A percentile compares a stretch with the other conserved stretches of the same genome.
phyloP scores from a whole-genome alignment of 2,113 vertebrate genomes.

The Takifugu flavidus region DNA sequence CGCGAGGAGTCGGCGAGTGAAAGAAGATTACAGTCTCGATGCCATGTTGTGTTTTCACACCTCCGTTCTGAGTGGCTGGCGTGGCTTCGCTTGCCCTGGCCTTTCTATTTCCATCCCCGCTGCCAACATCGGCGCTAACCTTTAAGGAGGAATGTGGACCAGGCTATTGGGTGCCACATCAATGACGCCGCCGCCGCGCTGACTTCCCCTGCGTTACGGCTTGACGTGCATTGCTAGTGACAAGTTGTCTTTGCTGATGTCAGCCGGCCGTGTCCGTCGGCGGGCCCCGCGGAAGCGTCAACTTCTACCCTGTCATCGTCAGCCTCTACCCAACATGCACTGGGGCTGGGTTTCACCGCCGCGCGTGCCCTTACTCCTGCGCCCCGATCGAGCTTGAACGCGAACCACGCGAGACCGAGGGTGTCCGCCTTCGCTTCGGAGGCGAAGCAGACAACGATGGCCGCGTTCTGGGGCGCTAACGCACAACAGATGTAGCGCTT shows the following conservation, averaged over 20 bases:
- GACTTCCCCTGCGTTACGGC: conserved; percentile 33
- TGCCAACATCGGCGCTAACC: conserved; percentile 50
- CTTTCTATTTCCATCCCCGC: conserved; percentile 55
- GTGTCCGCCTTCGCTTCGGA: conserved; percentile 30
- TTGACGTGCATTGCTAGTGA: conserved; percentile 64
- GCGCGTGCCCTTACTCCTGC: conserved; percentile 35
- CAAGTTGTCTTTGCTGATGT: conserved; percentile 66
- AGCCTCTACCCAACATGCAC: conserved; percentile 57
- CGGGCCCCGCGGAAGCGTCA: conserved; percentile 50
- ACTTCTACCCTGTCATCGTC: conserved; percentile 54
- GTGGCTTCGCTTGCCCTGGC: conserved; percentile 30
- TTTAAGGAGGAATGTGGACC: conserved; percentile 46
- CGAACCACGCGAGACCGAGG: conserved; percentile 12
- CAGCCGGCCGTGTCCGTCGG: conserved; percentile 47
- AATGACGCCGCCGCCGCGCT: conserved; percentile 34
- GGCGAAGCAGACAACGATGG: conserved; percentile 39
- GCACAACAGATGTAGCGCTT: conserved; percentile 56
- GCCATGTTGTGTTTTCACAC: conserved; percentile 52
- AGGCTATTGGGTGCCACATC: conserved; percentile 54
- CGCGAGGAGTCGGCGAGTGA: conserved; percentile 43
- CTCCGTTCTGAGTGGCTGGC: conserved; percentile 26
- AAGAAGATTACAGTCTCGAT: conserved; percentile 57
- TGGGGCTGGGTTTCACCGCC: conserved; percentile 52
- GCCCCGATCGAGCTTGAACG: conserved; percentile 7
- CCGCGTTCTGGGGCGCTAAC: conserved; percentile 44